Evolutionary conservation across 2,888 invertebrate species (phyloP).

Genomic region (Fabriciana adippe): DNA sequence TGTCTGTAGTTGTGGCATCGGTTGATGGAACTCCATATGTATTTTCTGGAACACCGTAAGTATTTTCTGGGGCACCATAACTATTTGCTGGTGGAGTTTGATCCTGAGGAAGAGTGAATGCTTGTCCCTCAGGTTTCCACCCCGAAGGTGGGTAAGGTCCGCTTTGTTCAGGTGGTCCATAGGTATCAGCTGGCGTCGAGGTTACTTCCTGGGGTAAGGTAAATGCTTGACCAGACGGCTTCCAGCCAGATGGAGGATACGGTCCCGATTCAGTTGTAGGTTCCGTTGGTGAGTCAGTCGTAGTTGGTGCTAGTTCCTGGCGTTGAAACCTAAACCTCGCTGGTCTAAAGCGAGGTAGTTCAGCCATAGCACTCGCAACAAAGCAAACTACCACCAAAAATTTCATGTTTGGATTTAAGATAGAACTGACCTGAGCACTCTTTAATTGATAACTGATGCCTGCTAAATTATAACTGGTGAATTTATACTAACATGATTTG

Average conservation of each 20-base stretch:
- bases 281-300: slow-evolving; percentile 66
- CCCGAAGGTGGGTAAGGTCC: slow-evolving; percentile 71
- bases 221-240: slow-evolving; percentile 56
- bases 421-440: slow-evolving; percentile 29
- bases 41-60: slow-evolving; percentile 59
- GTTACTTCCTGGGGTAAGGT: slow-evolving; percentile 52
- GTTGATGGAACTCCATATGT: slow-evolving; percentile 52
- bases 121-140: slow-evolving; percentile 69
- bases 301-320: slow-evolving; percentile 71
- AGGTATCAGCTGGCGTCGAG: slow-evolving; percentile 55
- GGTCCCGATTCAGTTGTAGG: slow-evolving; percentile 62
- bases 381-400: slow-evolving; percentile 57
- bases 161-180: slow-evolving; percentile 52
- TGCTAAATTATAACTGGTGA: slow-evolving; percentile 16
- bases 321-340: slow-evolving; percentile 75
- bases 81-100: slow-evolving; percentile 54
- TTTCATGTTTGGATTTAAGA: slow-evolving; percentile 57
- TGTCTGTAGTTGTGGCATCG: slow-evolving; percentile 62
- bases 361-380: slow-evolving; percentile 59
- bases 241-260: slow-evolving; percentile 72
- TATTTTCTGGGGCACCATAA: slow-evolving; percentile 61
- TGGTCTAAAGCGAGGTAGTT: slow-evolving; percentile 72
- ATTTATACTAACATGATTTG: slow-evolving; percentile 39
- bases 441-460: slow-evolving; percentile 42
- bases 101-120: slow-evolving; percentile 66